A percentile compares a stretch with the other conserved stretches of the same genome.
These are phyloP conservation scores for Heterodera carotae DNA, from an alignment of 1,140 invertebrate species.

Conservation along the genomic window DNA sequence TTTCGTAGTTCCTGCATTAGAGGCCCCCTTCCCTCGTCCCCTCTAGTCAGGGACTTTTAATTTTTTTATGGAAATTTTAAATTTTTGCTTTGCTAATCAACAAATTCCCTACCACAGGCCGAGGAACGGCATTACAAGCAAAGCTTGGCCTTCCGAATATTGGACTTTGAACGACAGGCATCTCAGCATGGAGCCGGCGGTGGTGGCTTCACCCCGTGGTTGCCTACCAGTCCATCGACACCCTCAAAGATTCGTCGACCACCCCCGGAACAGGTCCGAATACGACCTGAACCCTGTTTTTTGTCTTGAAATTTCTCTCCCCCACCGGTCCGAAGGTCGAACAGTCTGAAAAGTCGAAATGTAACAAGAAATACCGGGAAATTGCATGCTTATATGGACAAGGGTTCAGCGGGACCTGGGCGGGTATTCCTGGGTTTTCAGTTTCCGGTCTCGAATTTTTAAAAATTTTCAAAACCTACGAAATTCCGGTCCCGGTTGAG, in stretches of 20 bases:
- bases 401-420: too few relatives aligned
- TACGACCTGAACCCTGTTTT: too few relatives aligned
- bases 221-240: conserved; percentile 36
- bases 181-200: conserved; percentile 18
- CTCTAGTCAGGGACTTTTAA: background rate
- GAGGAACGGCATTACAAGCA: conserved; percentile 42
- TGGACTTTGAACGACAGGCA: conserved; percentile 41
- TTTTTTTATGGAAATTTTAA: background rate
- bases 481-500: too few relatives aligned
- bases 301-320: background rate
- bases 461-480: too few relatives aligned
- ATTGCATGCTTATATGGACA: too few relatives aligned
- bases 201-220: conserved; percentile 46
- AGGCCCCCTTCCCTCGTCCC: too few relatives aligned
- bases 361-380: too few relatives aligned
- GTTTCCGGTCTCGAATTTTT: too few relatives aligned
- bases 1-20: too few relatives aligned
- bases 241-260: conserved; percentile 38
- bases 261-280: background rate
- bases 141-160: conserved; percentile 45
- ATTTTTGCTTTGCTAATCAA: background rate
- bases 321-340: too few relatives aligned
- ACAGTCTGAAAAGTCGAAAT: background rate
- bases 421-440: too few relatives aligned
- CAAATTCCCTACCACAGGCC: conserved; percentile 1